Evolutionary conservation across 2,888 invertebrate genomes (phyloP), one percentile per base, ranked within the genome.

Genomic region (Villa cingulata): DNA sequence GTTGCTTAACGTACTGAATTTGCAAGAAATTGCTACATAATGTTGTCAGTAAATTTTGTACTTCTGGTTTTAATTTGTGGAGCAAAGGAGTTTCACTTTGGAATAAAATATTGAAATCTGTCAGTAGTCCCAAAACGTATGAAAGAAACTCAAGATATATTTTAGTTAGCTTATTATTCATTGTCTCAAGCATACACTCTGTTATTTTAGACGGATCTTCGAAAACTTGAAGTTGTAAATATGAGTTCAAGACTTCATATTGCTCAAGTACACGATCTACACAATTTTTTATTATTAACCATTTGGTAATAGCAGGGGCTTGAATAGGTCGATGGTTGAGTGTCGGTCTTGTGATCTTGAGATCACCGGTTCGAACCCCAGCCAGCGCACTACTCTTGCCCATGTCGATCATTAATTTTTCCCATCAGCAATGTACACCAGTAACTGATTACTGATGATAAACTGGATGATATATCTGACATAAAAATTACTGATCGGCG

Each of bases 41-140:
- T 20, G 10, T 14, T 20, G 36, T 37, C n/a, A 37, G 18, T 23
- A 37, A 23, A 2, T 43, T 36, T 27, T 16, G 19, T n/a, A 43
- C 4, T 43, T 43, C 37, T 15, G 43, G 37, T 7, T 43, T 37
- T 20, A 43, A n/a, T 37, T 37, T 43, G n/a, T 43, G 16, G 1
- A 43, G 16, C 4, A 43, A 19, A 17, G 43, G 20, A 6, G 37
- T 20, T 43, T 43, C 43, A 5, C 18, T 15, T 37, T 43, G 43
- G 23, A 43, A 43, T 12, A 43, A 7, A n/a, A 23, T 43, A 19
- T 43, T 43, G n/a, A 43, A 37, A 6, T 43, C 43, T 16, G 32
- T 43, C 20, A 43, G 23, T 20, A 43, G 14, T 6, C 43, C 43
- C 4, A 37, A 16, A 10, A 15, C 19, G 16, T 42, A 42, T 17